Base-by-base conservation (phyloP, 1,140 invertebrate species). In the Heliconius himera region DNA sequence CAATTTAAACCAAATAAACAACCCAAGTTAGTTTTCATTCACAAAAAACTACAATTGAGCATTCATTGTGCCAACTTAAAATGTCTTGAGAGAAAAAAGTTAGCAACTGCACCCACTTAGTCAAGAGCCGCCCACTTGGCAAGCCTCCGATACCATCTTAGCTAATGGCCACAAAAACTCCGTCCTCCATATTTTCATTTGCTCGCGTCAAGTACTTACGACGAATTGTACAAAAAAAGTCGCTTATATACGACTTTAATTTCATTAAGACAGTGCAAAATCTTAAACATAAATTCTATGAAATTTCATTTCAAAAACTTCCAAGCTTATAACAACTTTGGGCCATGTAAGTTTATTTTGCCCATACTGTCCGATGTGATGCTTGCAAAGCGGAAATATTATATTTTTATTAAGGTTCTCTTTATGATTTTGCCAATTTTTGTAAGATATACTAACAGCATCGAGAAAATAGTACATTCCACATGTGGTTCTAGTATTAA, bases 121-220 rank as follows among this genome's bases (percentile, higher is more conserved):
- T 80, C 46, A 73, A 83, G 81, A 79, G 79, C 51, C 79, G 70
- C 70, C 79, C 79, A 81, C 79, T 85, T 85, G 82, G 84, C 84
- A 85, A 82, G 74, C 79, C 76, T 82, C 84, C 84, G 84, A 82
- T 82, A 85, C 70, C 76, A 83, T 79, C 77, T 78, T 54, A 82
- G 80, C 78, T 84, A 84, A 84, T 84, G 78, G 78, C 78, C 76
- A 76, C 82, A 80, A 83, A 83, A 83, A 82, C 80, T 73, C 77
- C 36, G 36, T 54, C 46, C 49, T 73, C 73, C 76, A 77, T 81
- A 81, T 81, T 81, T 81, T 81, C 80, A 81, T 81, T 81, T 75
- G 80, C 76, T 71, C 60, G 8, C 60, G 60, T 66, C 60, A 8
- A 66, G 60, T 66, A 66, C 60, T 66, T 38, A 60, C 79, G 75